Evolutionary conservation across 2,113 vertebrate genomes (phyloP).

Genomic region (Campylomormyrus tamandua): DNA sequence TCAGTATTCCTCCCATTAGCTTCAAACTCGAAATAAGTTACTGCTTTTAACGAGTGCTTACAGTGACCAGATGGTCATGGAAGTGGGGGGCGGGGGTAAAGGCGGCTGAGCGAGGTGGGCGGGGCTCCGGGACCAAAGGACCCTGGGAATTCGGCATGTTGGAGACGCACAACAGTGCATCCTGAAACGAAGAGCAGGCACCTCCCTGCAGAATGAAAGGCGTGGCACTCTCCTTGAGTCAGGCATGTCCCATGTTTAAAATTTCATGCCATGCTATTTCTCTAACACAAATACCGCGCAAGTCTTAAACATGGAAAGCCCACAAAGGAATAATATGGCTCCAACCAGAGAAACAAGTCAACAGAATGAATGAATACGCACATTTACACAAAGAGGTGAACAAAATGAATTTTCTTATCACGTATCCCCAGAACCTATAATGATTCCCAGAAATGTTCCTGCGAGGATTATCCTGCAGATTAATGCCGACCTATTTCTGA

Average conservation of each 20-base stretch:
- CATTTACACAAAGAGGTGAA: not conserved
- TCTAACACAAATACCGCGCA: not conserved
- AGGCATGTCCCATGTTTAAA: not conserved
- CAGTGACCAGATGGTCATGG: conserved; percentile 60
- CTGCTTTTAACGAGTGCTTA: conserved; percentile 67
- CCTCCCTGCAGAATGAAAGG: not conserved
- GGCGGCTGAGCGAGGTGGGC: not conserved
- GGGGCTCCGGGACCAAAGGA: not conserved
- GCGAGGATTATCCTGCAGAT: not conserved
- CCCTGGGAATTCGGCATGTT: not conserved
- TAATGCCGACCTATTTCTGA: not conserved
- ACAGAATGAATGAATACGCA: not conserved
- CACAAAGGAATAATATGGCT: not conserved
- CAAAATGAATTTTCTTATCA: not conserved
- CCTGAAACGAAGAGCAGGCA: not conserved
- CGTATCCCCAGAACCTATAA: not conserved
- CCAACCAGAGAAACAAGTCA: not conserved
- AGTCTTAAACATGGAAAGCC: not conserved
- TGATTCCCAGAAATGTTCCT: not conserved
- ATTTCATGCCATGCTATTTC: not conserved
- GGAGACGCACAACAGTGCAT: not conserved
- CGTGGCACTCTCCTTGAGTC: not conserved
- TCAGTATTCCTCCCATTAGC: conserved; percentile 73
- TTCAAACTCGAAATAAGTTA: conserved; percentile 72
- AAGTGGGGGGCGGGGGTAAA: conserved; percentile 34